These are phyloP conservation scores for Bombus waltoni DNA, from an alignment of 1,140 invertebrate genomes.

Conservation along the genomic window DNA sequence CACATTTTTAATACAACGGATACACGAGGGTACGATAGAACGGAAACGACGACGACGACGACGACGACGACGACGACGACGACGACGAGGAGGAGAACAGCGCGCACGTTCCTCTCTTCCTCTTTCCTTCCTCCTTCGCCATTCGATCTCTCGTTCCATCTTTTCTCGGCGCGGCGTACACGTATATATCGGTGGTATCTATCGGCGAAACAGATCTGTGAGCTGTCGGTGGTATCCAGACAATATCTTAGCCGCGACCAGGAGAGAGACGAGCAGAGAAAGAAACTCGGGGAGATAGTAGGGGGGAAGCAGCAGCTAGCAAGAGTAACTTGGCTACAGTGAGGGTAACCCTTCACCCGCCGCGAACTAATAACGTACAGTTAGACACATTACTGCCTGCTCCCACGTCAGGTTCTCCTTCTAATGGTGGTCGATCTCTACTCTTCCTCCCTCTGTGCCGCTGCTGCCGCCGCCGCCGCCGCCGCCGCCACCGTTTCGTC, in stretches of 20 bases:
- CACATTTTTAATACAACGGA: slow-evolving; percentile 74
- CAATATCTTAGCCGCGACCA: slow-evolving; percentile 72
- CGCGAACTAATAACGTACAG: slow-evolving; percentile 75
- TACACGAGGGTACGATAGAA: slow-evolving; percentile 45
- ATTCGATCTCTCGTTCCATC: slow-evolving; percentile 60
- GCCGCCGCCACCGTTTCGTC: not conserved
- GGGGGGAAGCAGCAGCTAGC: slow-evolving; percentile 29
- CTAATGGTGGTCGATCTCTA: slow-evolving; percentile 62
- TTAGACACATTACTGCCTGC: slow-evolving; percentile 73
- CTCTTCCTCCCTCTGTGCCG: not conserved
- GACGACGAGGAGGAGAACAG: slow-evolving; percentile 30
- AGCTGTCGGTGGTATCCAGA: slow-evolving; percentile 75
- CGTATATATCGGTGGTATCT: slow-evolving; percentile 70
- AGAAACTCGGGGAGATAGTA: slow-evolving; percentile 3
- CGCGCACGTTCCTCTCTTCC: slow-evolving; percentile 42
- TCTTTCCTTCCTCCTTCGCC: slow-evolving; percentile 30
- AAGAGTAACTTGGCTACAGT: slow-evolving; percentile 67
- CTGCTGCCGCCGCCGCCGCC: not conserved
- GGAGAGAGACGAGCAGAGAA: slow-evolving; percentile 30
- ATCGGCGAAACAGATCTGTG: slow-evolving; percentile 75
- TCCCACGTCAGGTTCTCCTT: slow-evolving; percentile 66
- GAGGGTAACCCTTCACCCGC: slow-evolving; percentile 76
- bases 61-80: slow-evolving; percentile 31
- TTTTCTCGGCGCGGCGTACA: slow-evolving; percentile 48
- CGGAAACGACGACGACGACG: slow-evolving; percentile 41